Evolutionary conservation across 1,140 invertebrate species (phyloP).

Genomic region (Trichonephila clavata): DNA sequence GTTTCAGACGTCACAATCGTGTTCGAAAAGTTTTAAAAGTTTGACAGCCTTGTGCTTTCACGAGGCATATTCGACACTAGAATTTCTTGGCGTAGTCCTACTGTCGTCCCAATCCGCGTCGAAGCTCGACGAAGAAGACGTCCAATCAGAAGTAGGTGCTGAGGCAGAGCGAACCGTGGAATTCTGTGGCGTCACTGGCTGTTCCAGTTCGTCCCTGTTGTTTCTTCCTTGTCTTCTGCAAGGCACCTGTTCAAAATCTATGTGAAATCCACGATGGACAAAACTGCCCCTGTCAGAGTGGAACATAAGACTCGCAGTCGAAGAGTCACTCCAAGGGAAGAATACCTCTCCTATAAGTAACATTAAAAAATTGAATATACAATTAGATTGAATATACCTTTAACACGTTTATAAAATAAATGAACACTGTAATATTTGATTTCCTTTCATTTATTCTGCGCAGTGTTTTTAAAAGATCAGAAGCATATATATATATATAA

Average conservation of each 20-base stretch:
- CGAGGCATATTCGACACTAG: constrained; percentile 55
- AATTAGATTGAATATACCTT: no score
- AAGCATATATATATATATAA: no score
- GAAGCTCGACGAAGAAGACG: neutral
- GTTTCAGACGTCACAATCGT: neutral
- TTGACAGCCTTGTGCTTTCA: neutral
- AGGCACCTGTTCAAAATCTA: constrained; percentile 66
- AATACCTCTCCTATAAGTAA: constrained; percentile 38
- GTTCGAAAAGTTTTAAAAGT: neutral
- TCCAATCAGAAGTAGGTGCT: neutral
- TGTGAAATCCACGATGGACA: constrained; percentile 61
- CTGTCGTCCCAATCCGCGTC: constrained; percentile 70
- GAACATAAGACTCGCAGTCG: constrained; percentile 58
- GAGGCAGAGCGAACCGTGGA: constrained; percentile 45
- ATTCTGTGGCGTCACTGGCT: constrained; percentile 11
- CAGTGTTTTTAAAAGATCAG: no score
- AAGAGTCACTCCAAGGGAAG: constrained; percentile 70
- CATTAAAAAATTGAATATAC: no score
- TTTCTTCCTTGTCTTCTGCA: constrained; percentile 54
- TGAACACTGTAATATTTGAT: no score
- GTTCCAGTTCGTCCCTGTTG: constrained; percentile 45
- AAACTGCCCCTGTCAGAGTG: constrained; percentile 62
- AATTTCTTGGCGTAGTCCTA: constrained; percentile 58
- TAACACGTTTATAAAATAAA: no score
- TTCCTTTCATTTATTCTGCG: no score